Evolutionary conservation across 2,888 invertebrate species (phyloP).

Genomic region (Torymus aiolomorphi): DNA sequence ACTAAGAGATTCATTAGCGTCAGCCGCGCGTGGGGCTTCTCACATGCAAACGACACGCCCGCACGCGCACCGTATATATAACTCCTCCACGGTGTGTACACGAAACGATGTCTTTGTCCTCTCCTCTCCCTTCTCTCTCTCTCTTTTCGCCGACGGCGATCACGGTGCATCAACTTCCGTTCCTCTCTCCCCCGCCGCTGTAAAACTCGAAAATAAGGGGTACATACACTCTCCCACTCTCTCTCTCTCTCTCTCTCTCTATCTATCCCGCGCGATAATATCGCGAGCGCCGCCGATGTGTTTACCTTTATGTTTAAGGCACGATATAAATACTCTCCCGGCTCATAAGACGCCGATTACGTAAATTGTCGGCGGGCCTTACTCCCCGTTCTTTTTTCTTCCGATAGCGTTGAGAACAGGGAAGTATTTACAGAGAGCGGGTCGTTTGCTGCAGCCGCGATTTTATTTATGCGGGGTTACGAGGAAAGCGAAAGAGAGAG

Average conservation of each 20-base stretch:
- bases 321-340: constrained; percentile 52
- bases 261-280: constrained; percentile 43
- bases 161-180: constrained; percentile 55
- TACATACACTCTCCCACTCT: background rate
- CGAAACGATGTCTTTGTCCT: constrained; percentile 48
- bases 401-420: background rate
- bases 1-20: constrained; percentile 19
- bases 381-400: background rate
- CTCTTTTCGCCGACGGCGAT: constrained; percentile 45
- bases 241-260: background rate
- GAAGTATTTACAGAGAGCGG: background rate
- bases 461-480: no score
- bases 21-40: background rate
- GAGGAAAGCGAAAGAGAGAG: no score
- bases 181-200: background rate
- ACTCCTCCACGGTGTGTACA: constrained; percentile 10
- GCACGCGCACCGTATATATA: background rate
- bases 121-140: no score
- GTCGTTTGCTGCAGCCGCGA: no score
- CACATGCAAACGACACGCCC: constrained; percentile 38
- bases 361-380: constrained; percentile 41
- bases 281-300: constrained; percentile 59
- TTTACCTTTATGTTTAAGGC: constrained; percentile 57
- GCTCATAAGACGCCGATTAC: constrained; percentile 52
- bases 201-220: constrained; percentile 53